These are phyloP conservation scores for Peromyscus polionotus DNA, from an alignment of 2,113 vertebrate genomes.

Conservation along the genomic window DNA sequence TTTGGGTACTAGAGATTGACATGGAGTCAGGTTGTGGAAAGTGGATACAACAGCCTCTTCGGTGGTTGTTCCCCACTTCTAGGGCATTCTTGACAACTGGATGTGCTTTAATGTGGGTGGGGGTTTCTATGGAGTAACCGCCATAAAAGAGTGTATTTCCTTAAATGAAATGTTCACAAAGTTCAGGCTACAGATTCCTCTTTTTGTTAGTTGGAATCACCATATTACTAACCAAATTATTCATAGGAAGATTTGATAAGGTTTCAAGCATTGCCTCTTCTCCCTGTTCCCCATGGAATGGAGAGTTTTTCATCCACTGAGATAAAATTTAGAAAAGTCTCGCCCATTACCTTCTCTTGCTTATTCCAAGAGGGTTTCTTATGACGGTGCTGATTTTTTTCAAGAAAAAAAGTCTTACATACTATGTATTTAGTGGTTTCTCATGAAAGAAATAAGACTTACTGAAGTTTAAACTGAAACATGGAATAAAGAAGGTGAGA, in stretches of 20 bases:
- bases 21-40: background rate
- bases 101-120: background rate
- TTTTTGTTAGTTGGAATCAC: background rate
- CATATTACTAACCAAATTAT: background rate
- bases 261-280: background rate
- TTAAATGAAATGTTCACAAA: background rate
- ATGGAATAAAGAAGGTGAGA: background rate
- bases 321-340: conserved; percentile 52
- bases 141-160: background rate
- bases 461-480: background rate
- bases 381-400: background rate
- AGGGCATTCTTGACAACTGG: background rate
- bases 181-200: background rate
- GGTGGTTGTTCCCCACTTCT: background rate
- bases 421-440: background rate
- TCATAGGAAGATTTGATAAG: background rate
- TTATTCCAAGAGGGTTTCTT: background rate
- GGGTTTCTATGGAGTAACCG: background rate
- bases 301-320: background rate
- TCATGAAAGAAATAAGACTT: background rate
- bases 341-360: background rate
- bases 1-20: background rate
- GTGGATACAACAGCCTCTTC: background rate
- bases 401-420: background rate
- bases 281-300: background rate